These are phyloP conservation scores for Chlorodrepanis virens DNA, from an alignment of 2,113 vertebrate species.

Conservation along the genomic window DNA sequence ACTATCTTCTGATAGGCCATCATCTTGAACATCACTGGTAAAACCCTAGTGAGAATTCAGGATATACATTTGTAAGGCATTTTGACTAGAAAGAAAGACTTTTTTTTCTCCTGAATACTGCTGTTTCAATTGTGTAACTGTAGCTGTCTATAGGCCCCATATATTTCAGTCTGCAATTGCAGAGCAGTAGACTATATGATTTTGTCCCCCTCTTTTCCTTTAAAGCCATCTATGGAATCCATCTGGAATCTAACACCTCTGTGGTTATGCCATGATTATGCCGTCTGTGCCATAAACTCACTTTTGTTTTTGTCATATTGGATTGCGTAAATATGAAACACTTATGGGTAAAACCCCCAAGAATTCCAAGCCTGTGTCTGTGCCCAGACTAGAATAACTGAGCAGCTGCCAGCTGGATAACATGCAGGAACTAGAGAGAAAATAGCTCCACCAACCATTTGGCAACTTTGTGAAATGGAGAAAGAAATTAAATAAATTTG, in stretches of 20 bases:
- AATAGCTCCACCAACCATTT: neutral
- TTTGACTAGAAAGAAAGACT: neutral
- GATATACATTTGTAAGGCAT: neutral
- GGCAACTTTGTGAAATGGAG: neutral
- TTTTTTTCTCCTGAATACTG: neutral
- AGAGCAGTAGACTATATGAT: neutral
- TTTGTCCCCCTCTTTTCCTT: neutral
- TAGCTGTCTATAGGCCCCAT: neutral
- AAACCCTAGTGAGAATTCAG: slow-evolving; percentile 20
- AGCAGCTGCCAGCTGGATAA: neutral
- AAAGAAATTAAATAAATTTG: neutral
- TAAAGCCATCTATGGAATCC: neutral
- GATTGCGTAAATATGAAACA: neutral
- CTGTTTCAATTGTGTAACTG: neutral
- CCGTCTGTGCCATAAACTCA: neutral
- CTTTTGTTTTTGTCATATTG: neutral
- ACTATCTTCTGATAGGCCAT: slow-evolving; percentile 11
- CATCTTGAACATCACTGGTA: neutral
- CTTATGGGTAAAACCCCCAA: neutral
- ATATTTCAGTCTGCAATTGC: neutral
- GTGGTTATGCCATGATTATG: neutral
- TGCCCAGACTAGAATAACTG: neutral
- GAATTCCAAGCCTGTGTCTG: neutral
- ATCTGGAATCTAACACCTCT: neutral
- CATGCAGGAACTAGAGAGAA: neutral